phyloP scores from a whole-genome alignment of 2,797 vertebrate genomes.

The Sebastes itinus region DNA sequence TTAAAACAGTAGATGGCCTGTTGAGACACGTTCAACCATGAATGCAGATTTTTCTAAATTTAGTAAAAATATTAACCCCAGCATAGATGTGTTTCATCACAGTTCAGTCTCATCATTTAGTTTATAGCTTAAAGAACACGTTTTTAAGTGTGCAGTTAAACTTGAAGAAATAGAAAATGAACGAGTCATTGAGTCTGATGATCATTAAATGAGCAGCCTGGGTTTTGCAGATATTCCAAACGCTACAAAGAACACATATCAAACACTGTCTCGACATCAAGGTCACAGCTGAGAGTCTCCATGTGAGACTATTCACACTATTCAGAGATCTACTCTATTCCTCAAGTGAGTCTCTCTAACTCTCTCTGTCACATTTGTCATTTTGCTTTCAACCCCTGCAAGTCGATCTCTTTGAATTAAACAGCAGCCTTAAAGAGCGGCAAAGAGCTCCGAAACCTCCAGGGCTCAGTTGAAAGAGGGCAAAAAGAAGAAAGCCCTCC shows the following conservation, averaged over 20 bases:
- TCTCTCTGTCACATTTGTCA: not conserved
- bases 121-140: no score
- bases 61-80: no score
- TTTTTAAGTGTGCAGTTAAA: not conserved
- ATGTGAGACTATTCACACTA: not conserved
- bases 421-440: not conserved
- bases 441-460: not conserved
- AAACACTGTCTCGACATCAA: not conserved
- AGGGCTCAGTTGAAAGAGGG: not conserved
- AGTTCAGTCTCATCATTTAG: no score
- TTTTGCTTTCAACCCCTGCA: slow-evolving; percentile 5
- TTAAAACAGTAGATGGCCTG: no score
- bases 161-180: not conserved
- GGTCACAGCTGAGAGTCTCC: not conserved
- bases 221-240: not conserved
- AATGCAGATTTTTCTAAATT: no score
- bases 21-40: no score
- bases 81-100: no score
- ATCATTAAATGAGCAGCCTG: not conserved
- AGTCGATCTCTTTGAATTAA: slow-evolving; percentile 21
- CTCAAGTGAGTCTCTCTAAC: not conserved
- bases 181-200: not conserved
- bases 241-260: not conserved
- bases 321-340: not conserved
- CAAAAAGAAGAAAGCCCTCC: not conserved